These are phyloP conservation scores for Amiota communis DNA, from an alignment of 2,888 invertebrate species.

Conservation along the genomic window DNA sequence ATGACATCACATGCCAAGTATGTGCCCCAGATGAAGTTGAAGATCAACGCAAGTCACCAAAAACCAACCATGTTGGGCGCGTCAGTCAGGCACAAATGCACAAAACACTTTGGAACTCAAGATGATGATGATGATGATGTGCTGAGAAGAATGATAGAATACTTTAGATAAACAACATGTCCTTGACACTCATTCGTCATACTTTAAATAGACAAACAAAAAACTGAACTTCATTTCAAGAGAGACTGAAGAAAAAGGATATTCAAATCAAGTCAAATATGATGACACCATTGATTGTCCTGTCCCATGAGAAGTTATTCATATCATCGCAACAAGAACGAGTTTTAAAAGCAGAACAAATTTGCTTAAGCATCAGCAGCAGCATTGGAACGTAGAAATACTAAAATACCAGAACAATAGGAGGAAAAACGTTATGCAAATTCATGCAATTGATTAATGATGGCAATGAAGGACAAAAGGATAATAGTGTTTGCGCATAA, in stretches of 20 bases:
- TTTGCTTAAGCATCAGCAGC: conserved; percentile 30
- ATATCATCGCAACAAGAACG: conserved; percentile 41
- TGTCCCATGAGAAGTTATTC: conserved; percentile 43
- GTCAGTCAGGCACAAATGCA: conserved; percentile 25
- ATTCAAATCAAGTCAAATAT: conserved; percentile 17
- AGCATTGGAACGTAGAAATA: not conserved
- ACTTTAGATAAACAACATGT: not conserved
- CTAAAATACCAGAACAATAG: not conserved
- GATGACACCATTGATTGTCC: conserved; percentile 7
- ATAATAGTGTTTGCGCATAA: conserved; percentile 56
- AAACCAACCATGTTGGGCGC: conserved; percentile 33
- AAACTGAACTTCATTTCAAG: conserved; percentile 25
- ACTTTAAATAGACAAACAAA: conserved; percentile 41
- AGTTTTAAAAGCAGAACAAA: conserved; percentile 57
- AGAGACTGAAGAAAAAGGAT: conserved; percentile 25
- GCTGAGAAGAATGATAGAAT: no score
- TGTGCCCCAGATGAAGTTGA: conserved; percentile 56
- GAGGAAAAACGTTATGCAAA: conserved; percentile 53
- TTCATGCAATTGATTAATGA: conserved; percentile 53
- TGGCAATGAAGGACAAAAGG: conserved; percentile 21
- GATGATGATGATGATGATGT: no score
- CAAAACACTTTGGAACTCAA: conserved; percentile 16
- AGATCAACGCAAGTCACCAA: conserved; percentile 12
- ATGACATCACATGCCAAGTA: conserved; percentile 62
- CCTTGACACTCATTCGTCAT: conserved; percentile 19